Conservation (phyloP, 2,797 vertebrate genomes). For the Mionectes olivaceus region DNA sequence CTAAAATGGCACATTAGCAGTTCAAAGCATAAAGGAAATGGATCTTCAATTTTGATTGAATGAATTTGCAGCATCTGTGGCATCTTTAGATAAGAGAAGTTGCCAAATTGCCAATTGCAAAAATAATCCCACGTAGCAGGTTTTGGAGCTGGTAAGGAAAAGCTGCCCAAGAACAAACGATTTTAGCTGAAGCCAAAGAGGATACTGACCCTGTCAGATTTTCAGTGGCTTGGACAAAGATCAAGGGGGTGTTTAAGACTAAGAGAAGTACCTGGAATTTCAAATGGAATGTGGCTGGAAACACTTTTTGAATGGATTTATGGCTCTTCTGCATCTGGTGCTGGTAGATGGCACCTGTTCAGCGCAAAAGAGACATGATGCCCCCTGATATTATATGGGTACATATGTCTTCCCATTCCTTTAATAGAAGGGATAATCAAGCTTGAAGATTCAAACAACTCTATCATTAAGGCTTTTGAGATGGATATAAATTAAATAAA, state of each 20-base stretch:
- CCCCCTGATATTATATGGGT: not conserved
- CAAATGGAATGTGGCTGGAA: not conserved
- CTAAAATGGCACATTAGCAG: not conserved
- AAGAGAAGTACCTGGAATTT: not conserved
- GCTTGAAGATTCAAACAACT: not conserved
- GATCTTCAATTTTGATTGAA: constrained; percentile 25
- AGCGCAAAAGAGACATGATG: not conserved
- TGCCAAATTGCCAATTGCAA: constrained; percentile 43
- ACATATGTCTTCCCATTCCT: not conserved
- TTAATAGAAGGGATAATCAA: not conserved
- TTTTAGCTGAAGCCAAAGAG: not conserved
- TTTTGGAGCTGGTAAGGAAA: not conserved
- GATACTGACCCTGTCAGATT: not conserved
- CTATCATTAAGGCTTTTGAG: not conserved
- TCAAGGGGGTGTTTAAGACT: not conserved
- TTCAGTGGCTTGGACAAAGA: constrained; percentile 16
- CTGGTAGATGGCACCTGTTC: not conserved
- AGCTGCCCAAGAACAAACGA: not conserved
- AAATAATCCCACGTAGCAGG: constrained; percentile 27
- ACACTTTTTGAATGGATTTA: constrained; percentile 3
- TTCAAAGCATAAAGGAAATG: constrained; percentile 39
- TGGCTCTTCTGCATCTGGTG: constrained; percentile 51
- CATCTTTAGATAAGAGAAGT: not conserved
- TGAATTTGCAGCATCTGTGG: constrained; percentile 50
- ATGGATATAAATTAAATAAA: not conserved